phyloP scores from a whole-genome alignment of 2,888 invertebrate species.

The Lepidonotus clava region DNA sequence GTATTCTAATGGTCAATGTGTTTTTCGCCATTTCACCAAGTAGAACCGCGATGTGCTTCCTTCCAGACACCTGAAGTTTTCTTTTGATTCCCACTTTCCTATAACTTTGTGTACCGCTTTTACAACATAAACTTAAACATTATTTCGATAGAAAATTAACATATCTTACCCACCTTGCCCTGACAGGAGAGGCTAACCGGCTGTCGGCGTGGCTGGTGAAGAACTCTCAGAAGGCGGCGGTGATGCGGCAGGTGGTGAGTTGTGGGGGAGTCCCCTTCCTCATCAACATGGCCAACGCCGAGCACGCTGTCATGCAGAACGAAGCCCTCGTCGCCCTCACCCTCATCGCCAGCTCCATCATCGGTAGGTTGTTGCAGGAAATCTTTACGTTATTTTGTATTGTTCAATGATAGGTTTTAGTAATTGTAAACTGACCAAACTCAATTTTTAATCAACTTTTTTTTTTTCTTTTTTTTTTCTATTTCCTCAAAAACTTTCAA shows the following conservation, averaged over 20 bases:
- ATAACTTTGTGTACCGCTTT: too few species aligned
- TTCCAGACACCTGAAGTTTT: too few species aligned
- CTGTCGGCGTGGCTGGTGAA: constrained; percentile 85
- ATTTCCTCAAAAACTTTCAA: too few species aligned
- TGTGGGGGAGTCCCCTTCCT: constrained; percentile 88
- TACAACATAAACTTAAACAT: too few species aligned
- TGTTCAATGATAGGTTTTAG: background rate
- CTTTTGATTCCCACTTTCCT: too few species aligned
- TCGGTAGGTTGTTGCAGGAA: background rate
- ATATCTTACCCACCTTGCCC: background rate
- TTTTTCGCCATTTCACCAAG: too few species aligned
- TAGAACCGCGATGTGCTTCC: too few species aligned
- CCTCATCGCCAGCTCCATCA: constrained; percentile 72
- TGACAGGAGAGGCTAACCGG: constrained; percentile 79
- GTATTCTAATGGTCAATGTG: too few species aligned
- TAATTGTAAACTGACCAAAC: background rate
- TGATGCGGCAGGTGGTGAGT: constrained; percentile 81
- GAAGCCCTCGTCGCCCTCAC: constrained; percentile 80
- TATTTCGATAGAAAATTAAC: background rate
- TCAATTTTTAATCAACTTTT: background rate
- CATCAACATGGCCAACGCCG: constrained; percentile 90
- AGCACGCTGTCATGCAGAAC: constrained; percentile 89
- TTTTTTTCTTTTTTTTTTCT: too few species aligned
- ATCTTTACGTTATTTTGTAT: background rate
- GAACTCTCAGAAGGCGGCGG: constrained; percentile 83